phyloP scores from a whole-genome alignment of 1,140 invertebrate genomes.

The Trichoplusia ni region DNA sequence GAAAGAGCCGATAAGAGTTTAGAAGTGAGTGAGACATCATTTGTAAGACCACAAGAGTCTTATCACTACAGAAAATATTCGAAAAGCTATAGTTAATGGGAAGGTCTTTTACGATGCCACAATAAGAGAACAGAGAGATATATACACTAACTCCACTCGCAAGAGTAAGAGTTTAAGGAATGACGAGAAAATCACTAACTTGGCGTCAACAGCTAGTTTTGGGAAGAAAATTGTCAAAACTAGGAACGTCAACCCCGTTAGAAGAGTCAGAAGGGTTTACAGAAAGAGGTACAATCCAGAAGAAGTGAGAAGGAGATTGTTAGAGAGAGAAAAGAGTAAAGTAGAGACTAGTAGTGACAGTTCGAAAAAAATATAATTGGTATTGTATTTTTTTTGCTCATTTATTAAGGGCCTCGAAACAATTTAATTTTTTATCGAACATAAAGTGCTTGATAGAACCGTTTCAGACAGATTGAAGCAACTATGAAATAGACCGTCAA shows the following conservation, averaged over 20 bases:
- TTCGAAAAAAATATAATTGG: constrained; percentile 14
- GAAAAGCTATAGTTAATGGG: constrained; percentile 71
- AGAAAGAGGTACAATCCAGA: constrained; percentile 74
- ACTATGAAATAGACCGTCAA: too few relatives aligned
- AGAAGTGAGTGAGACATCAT: constrained; percentile 74
- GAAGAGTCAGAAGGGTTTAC: constrained; percentile 69
- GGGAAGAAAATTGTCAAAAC: constrained; percentile 61
- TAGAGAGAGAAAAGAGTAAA: constrained; percentile 67
- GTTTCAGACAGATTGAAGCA: too few relatives aligned
- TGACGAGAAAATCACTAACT: constrained; percentile 28
- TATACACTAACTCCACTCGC: constrained; percentile 55
- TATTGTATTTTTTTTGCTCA: not conserved
- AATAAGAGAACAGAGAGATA: constrained; percentile 66
- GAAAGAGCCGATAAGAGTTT: constrained; percentile 68
- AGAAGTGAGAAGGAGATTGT: constrained; percentile 72
- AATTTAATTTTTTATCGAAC: too few relatives aligned
- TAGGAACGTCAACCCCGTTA: constrained; percentile 69
- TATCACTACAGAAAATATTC: constrained; percentile 72
- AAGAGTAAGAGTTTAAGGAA: constrained; percentile 62
- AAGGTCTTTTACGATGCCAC: constrained; percentile 75
- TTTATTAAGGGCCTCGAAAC: too few relatives aligned
- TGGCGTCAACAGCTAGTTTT: constrained; percentile 44
- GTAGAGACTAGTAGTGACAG: constrained; percentile 39
- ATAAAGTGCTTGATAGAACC: too few relatives aligned
- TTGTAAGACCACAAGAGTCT: constrained; percentile 65